Evolutionary conservation across 2,888 invertebrate species (phyloP).

Genomic region (Sphaerophoria rueppellii): DNA sequence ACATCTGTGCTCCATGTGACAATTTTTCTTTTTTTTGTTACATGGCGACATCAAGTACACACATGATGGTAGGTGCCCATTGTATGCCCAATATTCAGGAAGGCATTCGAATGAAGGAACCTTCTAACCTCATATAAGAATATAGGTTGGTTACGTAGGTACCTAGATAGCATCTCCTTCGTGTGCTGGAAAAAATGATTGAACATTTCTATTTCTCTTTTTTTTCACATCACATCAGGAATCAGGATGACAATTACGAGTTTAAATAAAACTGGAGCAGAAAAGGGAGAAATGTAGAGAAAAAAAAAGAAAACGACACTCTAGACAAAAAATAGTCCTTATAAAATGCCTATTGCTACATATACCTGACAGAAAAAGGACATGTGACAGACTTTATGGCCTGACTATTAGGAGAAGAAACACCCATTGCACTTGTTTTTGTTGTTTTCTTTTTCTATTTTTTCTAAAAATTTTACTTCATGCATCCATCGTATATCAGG

Average conservation of each 20-base stretch:
- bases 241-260: constrained; percentile 53
- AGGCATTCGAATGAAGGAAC: constrained; percentile 36
- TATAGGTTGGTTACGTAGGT: too few species aligned
- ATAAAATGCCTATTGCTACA: constrained; percentile 39
- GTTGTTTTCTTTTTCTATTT: constrained; percentile 28
- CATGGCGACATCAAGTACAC: constrained; percentile 45
- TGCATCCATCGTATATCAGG: constrained; percentile 59
- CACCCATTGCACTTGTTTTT: constrained; percentile 52
- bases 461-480: constrained; percentile 17
- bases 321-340: constrained; percentile 11
- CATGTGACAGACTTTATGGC: constrained; percentile 48
- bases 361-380: constrained; percentile 62
- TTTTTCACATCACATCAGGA: neutral
- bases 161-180: constrained; percentile 2
- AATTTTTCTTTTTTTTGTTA: constrained; percentile 32
- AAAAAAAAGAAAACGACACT: constrained; percentile 2
- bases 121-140: neutral
- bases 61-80: constrained; percentile 25
- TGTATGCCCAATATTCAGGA: constrained; percentile 42
- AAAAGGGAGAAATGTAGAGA: constrained; percentile 1
- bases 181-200: constrained; percentile 53
- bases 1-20: constrained; percentile 68
- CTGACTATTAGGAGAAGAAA: constrained; percentile 48
- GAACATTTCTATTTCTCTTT: constrained; percentile 50
- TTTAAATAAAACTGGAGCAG: constrained; percentile 58